Conservation (phyloP, 2,888 invertebrate species). For the Microdon myrmicae region DNA sequence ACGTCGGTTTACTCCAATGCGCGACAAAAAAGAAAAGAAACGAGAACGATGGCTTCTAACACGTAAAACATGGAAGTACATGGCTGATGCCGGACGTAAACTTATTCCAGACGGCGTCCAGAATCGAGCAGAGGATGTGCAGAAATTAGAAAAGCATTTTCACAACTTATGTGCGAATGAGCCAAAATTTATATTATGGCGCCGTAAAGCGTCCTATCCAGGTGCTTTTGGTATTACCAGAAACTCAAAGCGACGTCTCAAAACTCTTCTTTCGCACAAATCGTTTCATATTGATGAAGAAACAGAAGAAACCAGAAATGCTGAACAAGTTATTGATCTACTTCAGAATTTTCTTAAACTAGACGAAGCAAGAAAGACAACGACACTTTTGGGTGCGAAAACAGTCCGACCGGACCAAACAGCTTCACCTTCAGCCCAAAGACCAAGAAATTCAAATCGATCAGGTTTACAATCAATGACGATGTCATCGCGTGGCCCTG, state of each 20-base stretch:
- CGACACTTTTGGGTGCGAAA: slow-evolving; percentile 59
- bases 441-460: slow-evolving; percentile 51
- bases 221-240: slow-evolving; percentile 69
- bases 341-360: slow-evolving; percentile 59
- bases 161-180: slow-evolving; percentile 83
- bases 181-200: slow-evolving; percentile 81
- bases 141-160: slow-evolving; percentile 84
- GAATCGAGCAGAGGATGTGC: slow-evolving; percentile 79
- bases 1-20: slow-evolving; percentile 28
- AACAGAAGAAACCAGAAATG: slow-evolving; percentile 52
- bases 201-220: slow-evolving; percentile 82
- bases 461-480: slow-evolving; percentile 42
- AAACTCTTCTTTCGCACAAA: slow-evolving; percentile 54
- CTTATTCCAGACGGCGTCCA: slow-evolving; percentile 84
- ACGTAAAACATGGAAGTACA: slow-evolving; percentile 90
- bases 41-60: slow-evolving; percentile 86
- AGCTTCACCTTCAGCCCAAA: slow-evolving; percentile 60
- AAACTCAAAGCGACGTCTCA: slow-evolving; percentile 56
- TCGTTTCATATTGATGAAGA: slow-evolving; percentile 32
- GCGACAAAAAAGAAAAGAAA: slow-evolving; percentile 57
- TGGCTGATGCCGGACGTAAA: slow-evolving; percentile 89
- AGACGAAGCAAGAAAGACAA: slow-evolving; percentile 59
- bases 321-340: slow-evolving; percentile 59
- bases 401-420: slow-evolving; percentile 62
- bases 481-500: slow-evolving; percentile 51